Conservation (phyloP, 2,797 vertebrate genomes). For the Steatocranus sp. region DNA sequence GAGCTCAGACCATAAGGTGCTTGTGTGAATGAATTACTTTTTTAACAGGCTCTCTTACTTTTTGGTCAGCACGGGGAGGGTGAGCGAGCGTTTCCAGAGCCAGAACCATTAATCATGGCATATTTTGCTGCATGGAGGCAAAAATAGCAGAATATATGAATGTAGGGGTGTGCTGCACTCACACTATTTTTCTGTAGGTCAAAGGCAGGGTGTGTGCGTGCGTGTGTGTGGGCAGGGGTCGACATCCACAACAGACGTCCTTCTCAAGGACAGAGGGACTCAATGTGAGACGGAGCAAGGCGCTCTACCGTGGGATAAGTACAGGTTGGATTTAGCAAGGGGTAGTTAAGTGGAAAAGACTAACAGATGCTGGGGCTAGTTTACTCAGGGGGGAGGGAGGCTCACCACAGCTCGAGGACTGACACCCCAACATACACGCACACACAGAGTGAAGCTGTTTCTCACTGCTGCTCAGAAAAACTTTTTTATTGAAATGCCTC, state of each 20-base stretch:
- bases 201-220: neutral
- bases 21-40: neutral
- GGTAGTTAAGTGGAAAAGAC: constrained; percentile 81
- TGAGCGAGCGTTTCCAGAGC: neutral
- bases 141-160: neutral
- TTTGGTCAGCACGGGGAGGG: neutral
- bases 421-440: constrained; percentile 37
- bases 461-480: constrained; percentile 52
- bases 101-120: constrained; percentile 23
- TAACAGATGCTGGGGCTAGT: constrained; percentile 79
- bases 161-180: neutral
- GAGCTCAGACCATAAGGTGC: constrained; percentile 9
- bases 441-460: constrained; percentile 17
- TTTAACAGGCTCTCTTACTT: constrained; percentile 19
- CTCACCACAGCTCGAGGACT: constrained; percentile 60
- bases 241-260: constrained; percentile 24
- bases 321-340: constrained; percentile 76
- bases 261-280: constrained; percentile 61
- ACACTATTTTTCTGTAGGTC: constrained; percentile 17
- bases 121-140: constrained; percentile 5
- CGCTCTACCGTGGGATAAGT: constrained; percentile 74
- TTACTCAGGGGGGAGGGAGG: constrained; percentile 67
- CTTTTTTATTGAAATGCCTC: constrained; percentile 43
- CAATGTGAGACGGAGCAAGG: constrained; percentile 55
- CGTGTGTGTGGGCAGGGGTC: constrained; percentile 35